Evolutionary conservation across 1,140 invertebrate species (phyloP), one percentile per base, ranked within the genome.

Genomic region (Bombus consobrinus): DNA sequence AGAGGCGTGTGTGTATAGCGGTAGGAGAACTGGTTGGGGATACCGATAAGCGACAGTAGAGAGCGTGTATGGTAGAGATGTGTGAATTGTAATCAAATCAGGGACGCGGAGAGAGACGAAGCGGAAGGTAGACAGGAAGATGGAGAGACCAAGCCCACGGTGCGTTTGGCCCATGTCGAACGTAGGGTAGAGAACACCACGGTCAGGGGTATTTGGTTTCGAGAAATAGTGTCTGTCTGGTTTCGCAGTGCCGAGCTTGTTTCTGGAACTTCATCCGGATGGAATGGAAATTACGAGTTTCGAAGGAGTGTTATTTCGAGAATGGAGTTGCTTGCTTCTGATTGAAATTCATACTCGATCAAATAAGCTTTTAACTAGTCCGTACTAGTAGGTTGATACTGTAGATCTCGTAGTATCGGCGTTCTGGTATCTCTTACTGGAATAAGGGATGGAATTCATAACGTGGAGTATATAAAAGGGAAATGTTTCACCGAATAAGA

Each of bases 71-170:
- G 15, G 37, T 13, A 41, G 64, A 71, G 66, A n/a, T 71, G 82
- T 72, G 82, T 9, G 82, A 84, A 78, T 77, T 74, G 74, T 83
- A 83, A 83, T 79, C 66, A 72, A 79, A 84, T 72, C 75, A 72
- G 75, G 75, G 53, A 71, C 53, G 78, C 53, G 22, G 9, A 39
- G 43, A 15, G 41, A 59, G 41, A 9, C 12, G 83, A 64, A 1
- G 41, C 47, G 41, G 71, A 59, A 59, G 62, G 43, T 22, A 47
- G 80, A 43, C 71, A 76, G 79, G 37, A 77, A 81, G 87, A 81
- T 75, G 73, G 43, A 82, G 62, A 62, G 80, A 37, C 22, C 53
- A n/a, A 18, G 2, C 22, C 9, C 1, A 22, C 9, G 53, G 32
- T 43, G 83, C 64, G 73, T 68, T 32, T 39, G 47, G 43, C 22